Evolutionary conservation across 2,888 invertebrate species (phyloP), one percentile per base, ranked within the genome.

Genomic region (Dynastes hyllus): DNA sequence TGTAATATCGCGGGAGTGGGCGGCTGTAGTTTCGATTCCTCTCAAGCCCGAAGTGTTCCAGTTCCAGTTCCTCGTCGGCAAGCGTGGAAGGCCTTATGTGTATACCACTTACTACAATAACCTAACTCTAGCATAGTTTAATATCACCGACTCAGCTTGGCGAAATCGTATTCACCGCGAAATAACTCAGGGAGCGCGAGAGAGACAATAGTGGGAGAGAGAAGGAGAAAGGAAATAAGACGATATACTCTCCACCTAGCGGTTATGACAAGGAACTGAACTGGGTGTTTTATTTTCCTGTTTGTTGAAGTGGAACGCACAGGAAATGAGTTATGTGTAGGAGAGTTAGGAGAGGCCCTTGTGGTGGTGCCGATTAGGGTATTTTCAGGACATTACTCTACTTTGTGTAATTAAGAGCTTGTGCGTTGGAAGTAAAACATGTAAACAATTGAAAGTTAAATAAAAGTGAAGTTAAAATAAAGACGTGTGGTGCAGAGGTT

Each of bases 61-160:
- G 73, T 40, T 61, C 73, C 29, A 75, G 61, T 75, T 75, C 61
- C 73, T 58, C 61, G 6, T 13, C 27, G 40, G 73, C 61, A 55
- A 22, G 22, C 22, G 22, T 6, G 55, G 55, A 8, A 3, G 27
- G 58, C 40, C 58, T 73, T 58, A 61, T 32, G 40, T 61, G 22
- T 55, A 55, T 22, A 55, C 8, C 16, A 22, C 22, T 55, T 32
- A 61, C 61, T 75, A 45, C 73, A 75, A 75, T 75, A 75, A 61
- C 73, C 58, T 22, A 50, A 75, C 73, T 75, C 61, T 29, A 27
- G 73, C 61, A 63, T 61, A 75, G 73, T 75, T 75, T 75, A 75
- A 75, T 75, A 75, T 75, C 73, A 75, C 73, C 50, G 73, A 75
- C 61, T 63, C 73, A 75, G 73, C 73, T 61, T 11, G 27, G 27